Conservation (phyloP, 1,140 invertebrate genomes). For the Homalodisca vitripennis region DNA sequence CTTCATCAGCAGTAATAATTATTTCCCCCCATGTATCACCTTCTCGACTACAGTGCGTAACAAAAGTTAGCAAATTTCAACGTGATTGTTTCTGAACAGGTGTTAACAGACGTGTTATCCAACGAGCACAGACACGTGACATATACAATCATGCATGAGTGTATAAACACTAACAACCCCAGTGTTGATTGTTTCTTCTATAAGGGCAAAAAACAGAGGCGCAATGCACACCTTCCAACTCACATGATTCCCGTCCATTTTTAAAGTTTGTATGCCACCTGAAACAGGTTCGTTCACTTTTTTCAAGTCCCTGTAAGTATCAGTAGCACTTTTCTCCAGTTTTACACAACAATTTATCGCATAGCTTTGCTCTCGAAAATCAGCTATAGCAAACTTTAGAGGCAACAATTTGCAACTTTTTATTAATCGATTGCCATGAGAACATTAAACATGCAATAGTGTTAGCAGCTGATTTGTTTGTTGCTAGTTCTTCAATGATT, state of each 20-base stretch:
- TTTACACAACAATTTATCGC: conserved; percentile 35
- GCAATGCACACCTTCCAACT: conserved; percentile 4
- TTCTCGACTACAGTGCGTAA: not conserved
- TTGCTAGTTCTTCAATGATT: conserved; percentile 17
- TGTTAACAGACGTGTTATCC: not conserved
- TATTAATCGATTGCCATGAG: conserved; percentile 12
- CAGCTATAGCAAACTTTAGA: conserved; percentile 22
- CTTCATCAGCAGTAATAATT: conserved; percentile 6
- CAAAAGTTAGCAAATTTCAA: conserved; percentile 9
- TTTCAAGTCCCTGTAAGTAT: conserved; percentile 27
- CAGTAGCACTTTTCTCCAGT: conserved; percentile 26
- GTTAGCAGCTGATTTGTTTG: conserved; percentile 14
- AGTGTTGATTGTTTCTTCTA: conserved; percentile 13
- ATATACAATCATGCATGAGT: not conserved
- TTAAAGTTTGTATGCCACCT: conserved; percentile 14
- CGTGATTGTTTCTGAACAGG: conserved; percentile 11
- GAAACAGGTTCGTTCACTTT: conserved; percentile 22
- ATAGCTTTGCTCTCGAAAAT: conserved; percentile 29
- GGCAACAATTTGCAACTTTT: conserved; percentile 2
- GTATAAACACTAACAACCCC: not conserved
- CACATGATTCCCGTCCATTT: conserved; percentile 20
- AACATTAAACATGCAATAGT: conserved; percentile 8
- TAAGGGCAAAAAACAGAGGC: not conserved
- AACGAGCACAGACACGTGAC: conserved; percentile 9
- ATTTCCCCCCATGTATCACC: not conserved